These are phyloP conservation scores for Euglossa dilemma DNA, from an alignment of 1,140 invertebrate genomes.

Conservation along the genomic window DNA sequence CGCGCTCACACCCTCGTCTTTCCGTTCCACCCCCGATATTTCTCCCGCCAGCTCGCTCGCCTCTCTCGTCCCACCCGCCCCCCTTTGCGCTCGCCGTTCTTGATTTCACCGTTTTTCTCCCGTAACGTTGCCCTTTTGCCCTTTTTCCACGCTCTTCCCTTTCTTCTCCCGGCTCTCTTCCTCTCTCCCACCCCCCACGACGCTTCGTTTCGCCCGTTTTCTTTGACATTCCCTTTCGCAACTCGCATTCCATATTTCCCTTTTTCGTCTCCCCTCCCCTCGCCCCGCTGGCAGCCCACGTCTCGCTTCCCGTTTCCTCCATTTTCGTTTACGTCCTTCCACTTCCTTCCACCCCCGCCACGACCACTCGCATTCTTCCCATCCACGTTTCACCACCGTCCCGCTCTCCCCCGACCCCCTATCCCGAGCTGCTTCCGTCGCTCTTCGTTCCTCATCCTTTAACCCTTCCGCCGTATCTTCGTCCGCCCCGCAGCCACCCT, in stretches of 20 bases:
- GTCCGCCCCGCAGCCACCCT: background rate
- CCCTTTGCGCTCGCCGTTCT: background rate
- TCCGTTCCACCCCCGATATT: conserved; percentile 61
- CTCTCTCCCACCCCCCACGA: too few species aligned
- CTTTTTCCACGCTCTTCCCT: background rate
- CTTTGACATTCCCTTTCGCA: background rate
- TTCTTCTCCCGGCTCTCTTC: too few species aligned
- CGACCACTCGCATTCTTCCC: background rate
- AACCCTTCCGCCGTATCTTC: background rate
- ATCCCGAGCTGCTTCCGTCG: background rate
- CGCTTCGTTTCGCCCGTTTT: background rate
- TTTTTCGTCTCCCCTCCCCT: conserved; percentile 3
- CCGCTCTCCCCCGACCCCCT: background rate
- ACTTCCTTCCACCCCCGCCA: too few species aligned
- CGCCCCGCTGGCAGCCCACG: background rate
- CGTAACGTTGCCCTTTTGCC: background rate
- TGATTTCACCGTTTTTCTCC: conserved; percentile 8
- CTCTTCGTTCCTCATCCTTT: background rate
- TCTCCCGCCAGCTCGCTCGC: conserved; percentile 34
- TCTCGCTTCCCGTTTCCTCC: background rate
- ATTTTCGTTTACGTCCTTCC: background rate
- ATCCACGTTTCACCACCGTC: background rate
- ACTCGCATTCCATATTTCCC: background rate
- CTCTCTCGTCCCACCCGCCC: background rate
- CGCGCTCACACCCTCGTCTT: conserved; percentile 49